Evolutionary conservation across 2,888 invertebrate genomes (phyloP).

Genomic region (Rosalia funebris): DNA sequence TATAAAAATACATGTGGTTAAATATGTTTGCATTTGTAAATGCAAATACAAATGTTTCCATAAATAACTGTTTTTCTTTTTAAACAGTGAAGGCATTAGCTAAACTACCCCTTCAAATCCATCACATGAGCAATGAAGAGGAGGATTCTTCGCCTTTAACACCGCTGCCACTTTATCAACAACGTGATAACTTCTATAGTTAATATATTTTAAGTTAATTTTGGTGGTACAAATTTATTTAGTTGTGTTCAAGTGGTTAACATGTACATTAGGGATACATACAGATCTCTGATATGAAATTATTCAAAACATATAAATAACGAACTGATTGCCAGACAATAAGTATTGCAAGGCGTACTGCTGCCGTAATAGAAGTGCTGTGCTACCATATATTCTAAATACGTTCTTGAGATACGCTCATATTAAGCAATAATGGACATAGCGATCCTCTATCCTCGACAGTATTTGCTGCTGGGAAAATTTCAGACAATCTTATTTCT

Average conservation of each 20-base stretch:
- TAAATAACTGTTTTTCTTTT: background rate
- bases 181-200: slow-evolving; percentile 83
- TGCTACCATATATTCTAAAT: slow-evolving; percentile 3
- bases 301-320: slow-evolving; percentile 45
- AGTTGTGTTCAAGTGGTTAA: slow-evolving; percentile 56
- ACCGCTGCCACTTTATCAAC: slow-evolving; percentile 85
- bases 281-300: slow-evolving; percentile 28
- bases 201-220: slow-evolving; percentile 45
- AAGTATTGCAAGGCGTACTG: slow-evolving; percentile 40
- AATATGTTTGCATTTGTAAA: no score
- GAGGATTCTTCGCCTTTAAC: slow-evolving; percentile 81
- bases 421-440: slow-evolving; percentile 3
- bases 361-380: background rate
- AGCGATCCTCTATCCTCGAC: background rate
- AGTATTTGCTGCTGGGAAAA: background rate
- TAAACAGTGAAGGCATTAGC: slow-evolving; percentile 77
- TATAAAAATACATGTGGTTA: no score
- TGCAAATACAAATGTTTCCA: no score
- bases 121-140: slow-evolving; percentile 70
- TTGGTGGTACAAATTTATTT: slow-evolving; percentile 56
- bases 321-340: slow-evolving; percentile 60
- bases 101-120: slow-evolving; percentile 71
- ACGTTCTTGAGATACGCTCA: background rate
- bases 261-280: slow-evolving; percentile 47
- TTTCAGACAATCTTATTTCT: background rate